Evolutionary conservation across 2,113 vertebrate genomes (phyloP), one percentile per base, ranked within the genome.

Genomic region (Datnioides undecimradiatus): DNA sequence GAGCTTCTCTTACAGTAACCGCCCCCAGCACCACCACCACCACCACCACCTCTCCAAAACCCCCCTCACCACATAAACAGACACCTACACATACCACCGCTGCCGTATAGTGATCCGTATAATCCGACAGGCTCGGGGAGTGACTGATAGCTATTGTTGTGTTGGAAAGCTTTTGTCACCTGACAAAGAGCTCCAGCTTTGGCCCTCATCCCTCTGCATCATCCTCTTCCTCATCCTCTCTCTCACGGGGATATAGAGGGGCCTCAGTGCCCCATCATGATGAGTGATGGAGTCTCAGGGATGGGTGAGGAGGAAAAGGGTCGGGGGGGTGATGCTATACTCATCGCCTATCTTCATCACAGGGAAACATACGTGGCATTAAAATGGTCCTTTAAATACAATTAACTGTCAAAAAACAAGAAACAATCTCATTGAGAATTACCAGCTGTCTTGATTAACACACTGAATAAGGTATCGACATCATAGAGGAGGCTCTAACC

Each of bases 121-220:
- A 90, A 93, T 92, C 93, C 90, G 86, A 90, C 89, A 89, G 88
- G 85, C 90, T 92, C 69, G 73, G 76, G 74, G 70, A 88, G 86
- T 93, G 93, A 94, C 88, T 93, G 93, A 94, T 92, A 88, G 88
- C 91, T 88, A 91, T 93, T 93, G 90, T 92, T 90, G 90, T 78
- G 81, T 84, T 87, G 82, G 88, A 85, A 91, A 93, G 90, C 89
- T 91, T 90, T 93, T 93, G 92, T 93, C 92, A 93, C 89, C 87
- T 92, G 93, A 93, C 87, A 92, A 91, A 92, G 90, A 90, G 90
- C 90, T 86, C 66, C 79, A 87, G 90, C 88, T 92, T 91, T 91
- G 90, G 87, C 88, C 89, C 92, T 92, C 90, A 93, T 93, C 89
- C 88, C 78, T 89, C 78, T 66, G 80, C 90, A 92, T 91, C 90